A percentile compares a stretch with the other conserved stretches of the same genome.
Conservation (phyloP, 2,888 invertebrate genomes). For the Heliconius aoede region DNA sequence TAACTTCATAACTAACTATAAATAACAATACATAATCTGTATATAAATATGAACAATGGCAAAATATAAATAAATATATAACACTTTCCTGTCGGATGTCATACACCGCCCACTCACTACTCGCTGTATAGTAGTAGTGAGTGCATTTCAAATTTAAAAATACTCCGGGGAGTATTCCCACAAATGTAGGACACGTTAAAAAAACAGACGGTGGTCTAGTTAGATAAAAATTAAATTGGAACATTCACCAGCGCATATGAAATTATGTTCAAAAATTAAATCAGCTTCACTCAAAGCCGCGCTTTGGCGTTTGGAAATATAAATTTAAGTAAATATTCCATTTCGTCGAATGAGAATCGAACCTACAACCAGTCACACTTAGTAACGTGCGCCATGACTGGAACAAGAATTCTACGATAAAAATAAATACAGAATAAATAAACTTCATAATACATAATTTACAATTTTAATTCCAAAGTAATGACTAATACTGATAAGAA, state of each 20-base stretch:
- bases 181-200: neutral
- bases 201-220: neutral
- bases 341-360: too few species aligned
- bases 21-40: neutral
- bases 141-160: constrained; percentile 5
- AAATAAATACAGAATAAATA: neutral
- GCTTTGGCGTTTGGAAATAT: too few species aligned
- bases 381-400: too few species aligned
- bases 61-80: neutral
- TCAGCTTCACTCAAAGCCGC: too few species aligned
- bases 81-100: neutral
- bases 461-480: neutral
- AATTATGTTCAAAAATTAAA: neutral
- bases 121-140: neutral
- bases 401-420: neutral
- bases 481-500: neutral
- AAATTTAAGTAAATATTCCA: too few species aligned
- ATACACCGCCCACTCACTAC: neutral
- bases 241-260: neutral
- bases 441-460: neutral
- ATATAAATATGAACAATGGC: neutral
- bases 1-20: neutral
- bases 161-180: neutral
- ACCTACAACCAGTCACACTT: too few species aligned
- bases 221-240: neutral